Base-by-base conservation (phyloP, 1,140 invertebrate species). In the Anastatus disparis region DNA sequence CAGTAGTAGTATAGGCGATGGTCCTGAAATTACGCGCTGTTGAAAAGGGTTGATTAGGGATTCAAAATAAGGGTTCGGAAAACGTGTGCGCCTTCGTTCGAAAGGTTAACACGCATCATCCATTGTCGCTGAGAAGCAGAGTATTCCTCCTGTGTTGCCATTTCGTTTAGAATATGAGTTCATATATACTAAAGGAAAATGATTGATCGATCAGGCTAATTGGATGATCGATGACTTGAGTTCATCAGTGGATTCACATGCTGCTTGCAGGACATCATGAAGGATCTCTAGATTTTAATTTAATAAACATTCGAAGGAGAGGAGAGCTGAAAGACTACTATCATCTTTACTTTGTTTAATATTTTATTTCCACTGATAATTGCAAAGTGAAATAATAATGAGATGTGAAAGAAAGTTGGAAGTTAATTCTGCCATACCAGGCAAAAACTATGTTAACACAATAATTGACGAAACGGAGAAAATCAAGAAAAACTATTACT, bases 21-120 rank as follows among this genome's bases (percentile, higher is more conserved):
- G 75, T n/a, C 73, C 79, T 72, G 78, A 83, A 84, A 82, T 84
- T 84, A 82, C 80, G 78, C 79, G 78, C 80, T n/a, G 82, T 80
- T 86, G 84, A 86, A 86, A 85, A 85, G 84, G 84, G 84, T 86
- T 86, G 84, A 86, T 85, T 86, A 84, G 82, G 81, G 83, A 82
- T 81, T 82, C 82, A 77, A 76, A 75, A 79, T 79, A 79, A 80
- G 83, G 82, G 80, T 82, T 76, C 78, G 78, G 78, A n/a, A n/a
- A n/a, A n/a, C n/a, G n/a, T n/a, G n/a, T n/a, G n/a, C n/a, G n/a
- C n/a, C n/a, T n/a, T n/a, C n/a, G n/a, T n/a, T n/a, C n/a, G n/a
- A n/a, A n/a, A n/a, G n/a, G n/a, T n/a, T n/a, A n/a, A n/a, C n/a
- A n/a, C n/a, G n/a, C n/a, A n/a, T n/a, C n/a, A n/a, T n/a, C n/a